These are phyloP conservation scores for Aplysina aerophoba DNA, from an alignment of 37 sponge, comb jelly and placozoan species.

Conservation along the genomic window DNA sequence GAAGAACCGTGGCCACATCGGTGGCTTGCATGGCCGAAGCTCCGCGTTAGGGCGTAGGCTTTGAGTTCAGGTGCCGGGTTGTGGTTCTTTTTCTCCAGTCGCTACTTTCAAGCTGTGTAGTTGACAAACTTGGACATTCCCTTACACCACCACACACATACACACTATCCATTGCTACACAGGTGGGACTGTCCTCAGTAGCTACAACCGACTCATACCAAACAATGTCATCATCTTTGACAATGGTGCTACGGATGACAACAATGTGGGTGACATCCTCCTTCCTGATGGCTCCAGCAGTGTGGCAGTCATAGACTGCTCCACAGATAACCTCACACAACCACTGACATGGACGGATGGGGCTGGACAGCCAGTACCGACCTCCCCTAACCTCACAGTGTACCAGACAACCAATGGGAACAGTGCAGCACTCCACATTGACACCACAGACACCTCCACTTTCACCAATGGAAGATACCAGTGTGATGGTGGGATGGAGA, in stretches of 20 bases:
- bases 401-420: constrained; percentile 16
- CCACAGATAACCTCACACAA: not conserved
- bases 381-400: not conserved
- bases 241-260: no score
- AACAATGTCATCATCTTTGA: constrained; percentile 14
- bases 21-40: no score
- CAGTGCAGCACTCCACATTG: not conserved
- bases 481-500: not conserved
- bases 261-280: no score
- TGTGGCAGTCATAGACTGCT: not conserved
- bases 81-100: no score
- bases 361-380: constrained; percentile 21
- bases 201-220: constrained; percentile 1
- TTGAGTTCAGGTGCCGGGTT: no score
- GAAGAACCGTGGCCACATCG: no score
- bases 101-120: no score
- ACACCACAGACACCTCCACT: not conserved
- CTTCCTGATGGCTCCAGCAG: no score
- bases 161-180: not conserved
- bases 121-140: no score
- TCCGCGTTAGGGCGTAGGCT: no score
- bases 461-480: constrained; percentile 26
- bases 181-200: constrained; percentile 29
- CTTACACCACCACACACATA: no score
- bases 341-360: not conserved